These are phyloP conservation scores for Alaudala cheleensis DNA, from an alignment of 2,113 vertebrate genomes.

Conservation along the genomic window DNA sequence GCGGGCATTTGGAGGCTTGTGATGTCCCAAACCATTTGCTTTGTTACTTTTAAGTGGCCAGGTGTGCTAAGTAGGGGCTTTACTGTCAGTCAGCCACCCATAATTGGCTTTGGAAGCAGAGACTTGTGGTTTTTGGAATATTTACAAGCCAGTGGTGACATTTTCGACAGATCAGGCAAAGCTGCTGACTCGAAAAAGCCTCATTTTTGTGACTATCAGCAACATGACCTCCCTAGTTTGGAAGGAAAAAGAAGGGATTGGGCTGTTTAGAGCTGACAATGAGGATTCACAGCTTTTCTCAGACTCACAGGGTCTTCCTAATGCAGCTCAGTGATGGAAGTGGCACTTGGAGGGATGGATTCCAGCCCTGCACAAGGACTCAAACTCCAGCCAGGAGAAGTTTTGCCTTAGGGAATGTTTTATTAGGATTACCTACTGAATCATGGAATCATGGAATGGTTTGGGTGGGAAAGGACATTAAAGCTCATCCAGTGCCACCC, in stretches of 20 bases:
- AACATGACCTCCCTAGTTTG: background rate
- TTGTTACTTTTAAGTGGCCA: background rate
- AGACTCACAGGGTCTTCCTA: background rate
- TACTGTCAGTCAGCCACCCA: background rate
- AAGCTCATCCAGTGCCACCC: fast-evolving
- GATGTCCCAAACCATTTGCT: background rate
- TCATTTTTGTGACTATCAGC: slow-evolving; percentile 40
- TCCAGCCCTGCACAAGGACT: background rate
- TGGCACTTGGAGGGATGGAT: background rate
- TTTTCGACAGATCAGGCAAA: slow-evolving; percentile 40
- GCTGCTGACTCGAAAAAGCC: slow-evolving; percentile 19
- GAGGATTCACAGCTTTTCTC: background rate
- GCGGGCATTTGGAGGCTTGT: background rate
- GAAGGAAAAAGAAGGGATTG: background rate
- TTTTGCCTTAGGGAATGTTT: background rate
- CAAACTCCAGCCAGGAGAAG: background rate
- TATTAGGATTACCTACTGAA: background rate
- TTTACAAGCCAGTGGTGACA: slow-evolving; percentile 58
- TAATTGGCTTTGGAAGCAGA: slow-evolving; percentile 54
- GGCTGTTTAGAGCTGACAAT: background rate
- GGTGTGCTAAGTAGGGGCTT: background rate
- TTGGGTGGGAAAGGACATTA: fast-evolving
- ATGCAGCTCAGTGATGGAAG: background rate
- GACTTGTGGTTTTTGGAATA: slow-evolving; percentile 18
- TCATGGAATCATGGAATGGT: background rate